Evolutionary conservation across 2,113 vertebrate genomes (phyloP).

Genomic region (Siniperca knerii): DNA sequence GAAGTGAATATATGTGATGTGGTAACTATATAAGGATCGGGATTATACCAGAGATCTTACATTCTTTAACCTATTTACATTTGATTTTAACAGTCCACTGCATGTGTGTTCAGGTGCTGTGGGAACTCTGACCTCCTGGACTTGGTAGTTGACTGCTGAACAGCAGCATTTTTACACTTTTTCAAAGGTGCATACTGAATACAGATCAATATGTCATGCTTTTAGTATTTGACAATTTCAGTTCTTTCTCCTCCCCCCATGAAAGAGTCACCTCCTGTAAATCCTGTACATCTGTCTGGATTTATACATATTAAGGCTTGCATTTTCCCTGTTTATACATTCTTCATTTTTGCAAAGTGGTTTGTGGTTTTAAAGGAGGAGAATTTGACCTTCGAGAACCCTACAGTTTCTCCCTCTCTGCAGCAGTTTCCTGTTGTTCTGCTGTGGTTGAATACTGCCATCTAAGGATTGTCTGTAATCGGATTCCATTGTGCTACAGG

Average conservation of each 20-base stretch:
- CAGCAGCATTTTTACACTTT: not conserved
- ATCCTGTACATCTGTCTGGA: conserved; percentile 31
- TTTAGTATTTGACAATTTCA: conserved; percentile 6
- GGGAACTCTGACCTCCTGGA: not conserved
- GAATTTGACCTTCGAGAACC: conserved; percentile 55
- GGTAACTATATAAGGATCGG: not conserved
- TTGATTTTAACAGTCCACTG: conserved; percentile 26
- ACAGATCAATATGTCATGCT: not conserved
- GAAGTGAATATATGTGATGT: conserved; percentile 10
- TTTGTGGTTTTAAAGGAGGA: conserved; percentile 31
- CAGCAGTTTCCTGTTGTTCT: conserved; percentile 45
- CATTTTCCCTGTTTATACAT: conserved; percentile 35
- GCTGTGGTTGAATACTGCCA: conserved; percentile 80
- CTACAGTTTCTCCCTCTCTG: conserved; percentile 14
- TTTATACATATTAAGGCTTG: conserved; percentile 17
- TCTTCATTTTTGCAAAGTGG: conserved; percentile 30
- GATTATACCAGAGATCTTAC: conserved; percentile 7
- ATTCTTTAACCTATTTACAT: conserved; percentile 13
- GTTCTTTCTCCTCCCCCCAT: not conserved
- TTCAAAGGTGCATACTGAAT: not conserved
- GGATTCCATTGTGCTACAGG: conserved; percentile 48
- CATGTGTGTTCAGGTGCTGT: conserved; percentile 1
- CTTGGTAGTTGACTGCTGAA: not conserved
- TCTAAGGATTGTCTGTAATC: conserved; percentile 73
- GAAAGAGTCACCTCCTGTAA: conserved; percentile 22